Evolutionary conservation across 2,888 invertebrate genomes (phyloP).

Genomic region (Chydorus sphaericus): DNA sequence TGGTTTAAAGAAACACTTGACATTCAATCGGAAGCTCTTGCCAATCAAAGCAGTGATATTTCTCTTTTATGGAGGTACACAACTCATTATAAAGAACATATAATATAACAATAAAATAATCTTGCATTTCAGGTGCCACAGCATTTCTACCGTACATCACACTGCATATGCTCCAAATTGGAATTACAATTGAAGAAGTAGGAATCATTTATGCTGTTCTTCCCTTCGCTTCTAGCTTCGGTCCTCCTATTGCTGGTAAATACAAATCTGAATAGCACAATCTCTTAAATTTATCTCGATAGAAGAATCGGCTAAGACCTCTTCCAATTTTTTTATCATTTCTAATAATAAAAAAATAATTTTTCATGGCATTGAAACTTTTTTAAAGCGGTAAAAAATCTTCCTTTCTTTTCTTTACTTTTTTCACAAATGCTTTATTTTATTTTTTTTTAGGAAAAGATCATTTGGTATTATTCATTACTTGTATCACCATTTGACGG

Average conservation of each 20-base stretch:
- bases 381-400: no score
- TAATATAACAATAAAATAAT: not conserved
- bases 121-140: conserved; percentile 49
- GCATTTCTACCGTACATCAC: conserved; percentile 72
- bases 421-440: no score
- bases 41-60: not conserved
- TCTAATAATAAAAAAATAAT: no score
- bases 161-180: conserved; percentile 80
- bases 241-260: conserved; percentile 64
- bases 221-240: conserved; percentile 71
- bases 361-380: no score
- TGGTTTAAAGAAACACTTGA: not conserved
- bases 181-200: conserved; percentile 70
- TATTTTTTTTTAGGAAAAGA: no score
- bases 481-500: no score
- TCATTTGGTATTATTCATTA: no score
- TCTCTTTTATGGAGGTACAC: not conserved
- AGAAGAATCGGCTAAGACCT: no score
- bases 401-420: no score
- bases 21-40: not conserved
- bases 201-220: conserved; percentile 72
- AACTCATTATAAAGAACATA: not conserved
- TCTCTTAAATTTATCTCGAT: no score
- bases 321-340: no score
- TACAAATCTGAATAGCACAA: no score